phyloP scores from a whole-genome alignment of 2,113 vertebrate genomes.

The Hassar affinis region DNA sequence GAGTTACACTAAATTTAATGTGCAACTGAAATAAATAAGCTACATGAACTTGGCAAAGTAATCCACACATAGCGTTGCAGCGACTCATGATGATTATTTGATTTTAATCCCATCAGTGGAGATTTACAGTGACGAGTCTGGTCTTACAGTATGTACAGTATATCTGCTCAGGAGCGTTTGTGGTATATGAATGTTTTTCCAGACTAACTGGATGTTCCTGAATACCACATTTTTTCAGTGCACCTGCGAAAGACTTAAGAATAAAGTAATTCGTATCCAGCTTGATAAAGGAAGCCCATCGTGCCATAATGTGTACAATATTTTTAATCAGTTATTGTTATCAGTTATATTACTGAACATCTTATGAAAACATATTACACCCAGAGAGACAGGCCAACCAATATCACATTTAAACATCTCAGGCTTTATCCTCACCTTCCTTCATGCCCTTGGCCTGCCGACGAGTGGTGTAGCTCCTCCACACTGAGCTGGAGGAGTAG shows the following conservation, averaged over 20 bases:
- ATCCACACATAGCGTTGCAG: neutral
- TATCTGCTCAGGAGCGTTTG: neutral
- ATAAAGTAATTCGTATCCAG: neutral
- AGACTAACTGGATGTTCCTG: neutral
- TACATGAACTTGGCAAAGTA: neutral
- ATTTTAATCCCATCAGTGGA: neutral
- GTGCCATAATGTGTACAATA: neutral
- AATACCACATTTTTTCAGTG: neutral
- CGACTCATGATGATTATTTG: neutral
- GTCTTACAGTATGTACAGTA: neutral
- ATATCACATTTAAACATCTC: neutral
- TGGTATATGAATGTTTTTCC: neutral
- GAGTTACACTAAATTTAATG: neutral
- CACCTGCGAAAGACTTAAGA: neutral
- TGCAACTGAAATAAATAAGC: neutral
- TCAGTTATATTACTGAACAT: neutral
- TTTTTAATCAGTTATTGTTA: neutral
- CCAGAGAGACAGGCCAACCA: no score
- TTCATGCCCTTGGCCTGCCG: constrained; percentile 89
- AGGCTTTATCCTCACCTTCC: constrained; percentile 73
- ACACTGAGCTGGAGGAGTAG: constrained; percentile 84
- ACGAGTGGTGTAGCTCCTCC: constrained; percentile 94
- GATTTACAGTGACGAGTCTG: neutral
- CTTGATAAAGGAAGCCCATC: neutral
- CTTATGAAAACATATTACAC: neutral